A percentile compares a stretch with the other conserved stretches of the same genome.
Conservation (phyloP, 92 coral and sea anemone species). For the Umimayanthus chanpuru region DNA sequence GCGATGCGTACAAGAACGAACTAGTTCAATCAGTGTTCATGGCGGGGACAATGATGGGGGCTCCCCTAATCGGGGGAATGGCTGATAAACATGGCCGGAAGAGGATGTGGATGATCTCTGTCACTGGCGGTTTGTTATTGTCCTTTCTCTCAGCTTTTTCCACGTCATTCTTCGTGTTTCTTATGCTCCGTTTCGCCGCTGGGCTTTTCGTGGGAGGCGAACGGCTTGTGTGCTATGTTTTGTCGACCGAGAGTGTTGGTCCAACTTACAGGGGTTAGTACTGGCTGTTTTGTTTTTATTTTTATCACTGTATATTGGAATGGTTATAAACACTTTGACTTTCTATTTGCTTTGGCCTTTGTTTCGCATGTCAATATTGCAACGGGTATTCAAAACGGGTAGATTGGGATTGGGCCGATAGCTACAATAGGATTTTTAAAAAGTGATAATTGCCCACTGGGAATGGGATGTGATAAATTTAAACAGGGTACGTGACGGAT, state of each 20-base stretch:
- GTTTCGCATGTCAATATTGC: background rate
- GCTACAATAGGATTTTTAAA: no score
- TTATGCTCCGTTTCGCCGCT: conserved; percentile 67
- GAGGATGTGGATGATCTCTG: conserved; percentile 59
- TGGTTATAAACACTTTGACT: no score
- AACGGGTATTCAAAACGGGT: no score
- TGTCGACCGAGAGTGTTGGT: conserved; percentile 85
- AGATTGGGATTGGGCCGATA: no score
- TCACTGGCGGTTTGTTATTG: conserved; percentile 44
- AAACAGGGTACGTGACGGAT: no score
- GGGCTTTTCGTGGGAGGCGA: conserved; percentile 84
- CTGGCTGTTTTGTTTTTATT: background rate
- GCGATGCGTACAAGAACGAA: conserved; percentile 77
- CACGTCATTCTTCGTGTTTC: conserved; percentile 71
- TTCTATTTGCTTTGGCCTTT: background rate
- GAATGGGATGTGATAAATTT: no score
- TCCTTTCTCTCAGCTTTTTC: conserved; percentile 78
- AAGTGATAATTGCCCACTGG: no score
- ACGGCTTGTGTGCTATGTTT: conserved; percentile 69
- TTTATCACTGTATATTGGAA: no score
- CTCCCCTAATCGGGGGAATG: conserved; percentile 65
- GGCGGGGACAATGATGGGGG: conserved; percentile 84
- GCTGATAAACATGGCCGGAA: conserved; percentile 84
- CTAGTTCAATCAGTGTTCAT: conserved; percentile 82
- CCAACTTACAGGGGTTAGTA: conserved; percentile 80